These are phyloP conservation scores for Arge pagana DNA, from an alignment of 2,888 invertebrate species.

Conservation along the genomic window DNA sequence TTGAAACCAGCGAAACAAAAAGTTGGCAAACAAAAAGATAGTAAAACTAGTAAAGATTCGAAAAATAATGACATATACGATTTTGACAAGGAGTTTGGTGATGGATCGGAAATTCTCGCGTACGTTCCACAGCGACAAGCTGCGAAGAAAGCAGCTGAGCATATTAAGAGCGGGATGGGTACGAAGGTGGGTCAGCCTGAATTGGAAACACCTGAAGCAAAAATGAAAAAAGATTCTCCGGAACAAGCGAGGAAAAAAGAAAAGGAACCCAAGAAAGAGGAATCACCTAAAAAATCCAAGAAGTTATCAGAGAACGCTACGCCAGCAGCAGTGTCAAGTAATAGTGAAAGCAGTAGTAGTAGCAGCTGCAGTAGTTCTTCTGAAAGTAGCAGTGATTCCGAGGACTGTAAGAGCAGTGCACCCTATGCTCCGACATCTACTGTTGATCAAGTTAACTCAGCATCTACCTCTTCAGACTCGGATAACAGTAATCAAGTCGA, in stretches of 20 bases:
- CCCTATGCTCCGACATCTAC: constrained; percentile 32
- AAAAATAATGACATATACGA: constrained; percentile 62
- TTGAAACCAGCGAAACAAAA: constrained; percentile 46
- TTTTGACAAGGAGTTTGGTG: constrained; percentile 68
- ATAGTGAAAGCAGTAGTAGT: constrained; percentile 64
- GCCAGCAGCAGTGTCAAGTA: constrained; percentile 63
- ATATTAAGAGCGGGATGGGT: constrained; percentile 80
- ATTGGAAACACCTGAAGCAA: constrained; percentile 52
- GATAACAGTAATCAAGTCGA: constrained; percentile 36
- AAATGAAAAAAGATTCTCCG: constrained; percentile 46
- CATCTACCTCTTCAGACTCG: constrained; percentile 51
- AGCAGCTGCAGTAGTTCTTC: constrained; percentile 59
- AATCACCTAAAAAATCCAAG: constrained; percentile 50
- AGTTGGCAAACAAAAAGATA: constrained; percentile 43
- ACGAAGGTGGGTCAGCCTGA: constrained; percentile 57
- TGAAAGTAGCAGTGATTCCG: constrained; percentile 53
- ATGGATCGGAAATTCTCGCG: constrained; percentile 68
- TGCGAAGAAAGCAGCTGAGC: constrained; percentile 89
- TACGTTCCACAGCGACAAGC: constrained; percentile 90
- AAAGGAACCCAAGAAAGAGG: constrained; percentile 50
- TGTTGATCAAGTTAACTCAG: constrained; percentile 47
- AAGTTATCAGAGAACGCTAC: constrained; percentile 45
- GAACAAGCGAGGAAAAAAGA: constrained; percentile 45
- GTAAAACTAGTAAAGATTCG: constrained; percentile 51
- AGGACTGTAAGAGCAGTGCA: constrained; percentile 47